phyloP scores from a whole-genome alignment of 2,888 invertebrate species.

The Steinernema scapterisci region DNA sequence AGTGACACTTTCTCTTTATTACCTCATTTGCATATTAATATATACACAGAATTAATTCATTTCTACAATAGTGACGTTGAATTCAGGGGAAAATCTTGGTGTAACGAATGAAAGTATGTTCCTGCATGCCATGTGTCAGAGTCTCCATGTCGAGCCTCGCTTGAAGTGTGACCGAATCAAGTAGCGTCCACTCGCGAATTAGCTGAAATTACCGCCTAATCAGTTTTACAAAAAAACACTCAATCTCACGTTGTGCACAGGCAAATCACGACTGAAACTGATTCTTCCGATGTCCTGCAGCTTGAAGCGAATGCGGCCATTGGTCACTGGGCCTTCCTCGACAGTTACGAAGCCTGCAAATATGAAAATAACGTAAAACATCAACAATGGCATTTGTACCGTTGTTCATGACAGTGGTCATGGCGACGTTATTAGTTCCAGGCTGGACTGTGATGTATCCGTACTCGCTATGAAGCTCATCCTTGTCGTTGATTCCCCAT shows the following conservation, averaged over 20 bases:
- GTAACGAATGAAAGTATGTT: conserved; percentile 56
- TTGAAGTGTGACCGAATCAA: conserved; percentile 61
- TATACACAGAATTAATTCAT: background rate
- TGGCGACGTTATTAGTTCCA: conserved; percentile 56
- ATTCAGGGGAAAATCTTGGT: conserved; percentile 48
- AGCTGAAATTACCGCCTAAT: conserved; percentile 48
- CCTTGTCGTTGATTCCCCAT: conserved; percentile 65
- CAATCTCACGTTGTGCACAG: conserved; percentile 64
- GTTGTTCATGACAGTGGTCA: conserved; percentile 67
- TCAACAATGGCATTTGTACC: conserved; percentile 52
- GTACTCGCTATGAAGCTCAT: conserved; percentile 66
- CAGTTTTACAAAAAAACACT: too few species aligned
- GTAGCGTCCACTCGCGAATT: conserved; percentile 64
- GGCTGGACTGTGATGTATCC: conserved; percentile 64
- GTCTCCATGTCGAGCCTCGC: conserved; percentile 66
- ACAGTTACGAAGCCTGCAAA: conserved; percentile 62
- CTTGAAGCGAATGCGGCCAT: conserved; percentile 56
- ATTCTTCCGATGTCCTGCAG: conserved; percentile 67
- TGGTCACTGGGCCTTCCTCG: conserved; percentile 62
- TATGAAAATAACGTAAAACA: background rate
- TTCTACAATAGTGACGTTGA: background rate
- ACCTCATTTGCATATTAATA: background rate
- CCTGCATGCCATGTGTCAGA: conserved; percentile 66
- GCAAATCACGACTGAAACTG: conserved; percentile 66
- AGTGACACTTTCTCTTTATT: background rate